Evolutionary conservation across 2,888 invertebrate genomes (phyloP).

Genomic region (Junonia oenone): DNA sequence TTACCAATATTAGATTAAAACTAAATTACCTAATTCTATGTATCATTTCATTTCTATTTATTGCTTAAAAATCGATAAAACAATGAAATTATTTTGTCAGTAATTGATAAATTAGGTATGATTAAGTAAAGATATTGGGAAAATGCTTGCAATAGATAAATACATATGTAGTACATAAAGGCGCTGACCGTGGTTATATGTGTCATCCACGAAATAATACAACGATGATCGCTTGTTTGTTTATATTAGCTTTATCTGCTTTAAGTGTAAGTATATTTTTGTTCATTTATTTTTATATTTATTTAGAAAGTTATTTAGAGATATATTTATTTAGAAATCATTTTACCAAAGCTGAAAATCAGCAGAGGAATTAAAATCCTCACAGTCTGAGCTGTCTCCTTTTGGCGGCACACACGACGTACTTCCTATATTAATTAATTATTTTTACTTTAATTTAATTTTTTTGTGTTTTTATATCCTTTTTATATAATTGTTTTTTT

Average conservation of each 20-base stretch:
- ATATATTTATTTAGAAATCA: neutral
- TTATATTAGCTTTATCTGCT: slow-evolving; percentile 12
- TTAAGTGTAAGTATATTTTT: slow-evolving; percentile 25
- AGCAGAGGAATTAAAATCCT: too few relatives aligned
- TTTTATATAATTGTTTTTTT: too few relatives aligned
- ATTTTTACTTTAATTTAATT: too few relatives aligned
- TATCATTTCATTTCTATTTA: neutral
- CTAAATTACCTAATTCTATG: neutral
- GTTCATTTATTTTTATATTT: too few relatives aligned
- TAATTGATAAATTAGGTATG: neutral
- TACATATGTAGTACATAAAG: slow-evolving; percentile 31
- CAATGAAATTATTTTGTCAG: neutral
- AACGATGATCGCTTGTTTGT: slow-evolving; percentile 19
- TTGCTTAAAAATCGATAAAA: neutral
- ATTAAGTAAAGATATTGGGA: neutral
- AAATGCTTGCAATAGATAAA: slow-evolving; percentile 15
- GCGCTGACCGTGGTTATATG: neutral
- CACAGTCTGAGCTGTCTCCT: too few relatives aligned
- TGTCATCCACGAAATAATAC: neutral
- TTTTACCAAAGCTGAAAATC: too few relatives aligned
- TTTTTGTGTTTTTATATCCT: too few relatives aligned
- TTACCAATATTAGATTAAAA: too few relatives aligned
- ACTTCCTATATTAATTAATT: too few relatives aligned
- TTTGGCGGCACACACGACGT: too few relatives aligned
- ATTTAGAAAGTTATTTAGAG: too few relatives aligned